Conservation (phyloP, 1,140 invertebrate species). For the Bradynema listronoti region DNA sequence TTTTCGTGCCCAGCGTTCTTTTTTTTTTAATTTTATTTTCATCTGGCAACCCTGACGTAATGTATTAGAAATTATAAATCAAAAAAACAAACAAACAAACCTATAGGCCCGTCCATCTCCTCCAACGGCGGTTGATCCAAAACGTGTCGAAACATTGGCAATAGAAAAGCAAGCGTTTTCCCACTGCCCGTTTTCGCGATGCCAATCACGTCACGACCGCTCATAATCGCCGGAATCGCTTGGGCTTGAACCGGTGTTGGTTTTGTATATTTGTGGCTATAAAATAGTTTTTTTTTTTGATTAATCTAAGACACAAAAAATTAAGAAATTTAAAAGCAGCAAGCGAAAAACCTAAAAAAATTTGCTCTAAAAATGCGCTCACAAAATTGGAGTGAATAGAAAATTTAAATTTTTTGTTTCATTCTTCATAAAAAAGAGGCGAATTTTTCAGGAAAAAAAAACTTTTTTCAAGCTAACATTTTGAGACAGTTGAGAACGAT, state of each 20-base stretch:
- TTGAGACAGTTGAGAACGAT: constrained; percentile 94
- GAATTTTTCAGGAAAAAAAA: constrained; percentile 18
- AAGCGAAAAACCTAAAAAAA: no score
- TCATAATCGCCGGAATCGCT: constrained; percentile 98
- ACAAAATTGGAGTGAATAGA: no score
- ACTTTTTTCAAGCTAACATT: constrained; percentile 62
- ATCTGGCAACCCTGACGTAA: no score
- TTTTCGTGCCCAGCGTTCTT: no score
- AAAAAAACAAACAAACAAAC: constrained; percentile 56
- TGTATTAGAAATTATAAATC: background rate
- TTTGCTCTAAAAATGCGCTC: no score
- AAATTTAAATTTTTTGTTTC: no score
- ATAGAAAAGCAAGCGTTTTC: constrained; percentile 92
- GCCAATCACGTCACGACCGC: constrained; percentile 86
- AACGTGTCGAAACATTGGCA: constrained; percentile 97
- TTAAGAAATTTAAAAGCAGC: constrained; percentile 11
- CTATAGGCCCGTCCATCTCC: constrained; percentile 90
- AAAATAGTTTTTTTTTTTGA: constrained; percentile 13
- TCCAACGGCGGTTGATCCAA: constrained; percentile 84
- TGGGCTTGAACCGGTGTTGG: constrained; percentile 98
- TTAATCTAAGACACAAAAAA: background rate
- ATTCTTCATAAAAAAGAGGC: no score
- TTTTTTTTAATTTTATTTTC: no score
- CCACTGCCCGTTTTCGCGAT: constrained; percentile 99
- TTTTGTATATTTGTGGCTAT: constrained; percentile 77